Conservation (phyloP, 2,888 invertebrate genomes). For the Dolomedes plantarius region DNA sequence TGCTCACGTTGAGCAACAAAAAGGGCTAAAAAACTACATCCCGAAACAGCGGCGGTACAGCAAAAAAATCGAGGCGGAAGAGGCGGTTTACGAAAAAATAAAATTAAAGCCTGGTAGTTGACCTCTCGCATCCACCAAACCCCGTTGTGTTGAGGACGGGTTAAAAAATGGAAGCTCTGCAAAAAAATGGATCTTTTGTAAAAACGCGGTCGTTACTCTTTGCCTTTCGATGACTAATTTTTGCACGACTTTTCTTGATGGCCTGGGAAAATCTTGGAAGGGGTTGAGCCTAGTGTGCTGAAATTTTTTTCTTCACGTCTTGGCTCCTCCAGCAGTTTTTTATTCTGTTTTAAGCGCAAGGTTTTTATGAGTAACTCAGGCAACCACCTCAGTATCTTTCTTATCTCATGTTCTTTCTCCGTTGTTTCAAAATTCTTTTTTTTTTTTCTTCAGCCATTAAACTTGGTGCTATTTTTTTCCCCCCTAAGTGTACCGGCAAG, state of each 20-base stretch:
- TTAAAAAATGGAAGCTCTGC: constrained; percentile 47
- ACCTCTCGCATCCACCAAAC: constrained; percentile 42
- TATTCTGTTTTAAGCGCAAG: constrained; percentile 20
- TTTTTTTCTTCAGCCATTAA: constrained; percentile 52
- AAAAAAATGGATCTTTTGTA: constrained; percentile 54
- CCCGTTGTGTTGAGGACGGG: constrained; percentile 61
- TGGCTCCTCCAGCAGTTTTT: constrained; percentile 14
- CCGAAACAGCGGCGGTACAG: constrained; percentile 35
- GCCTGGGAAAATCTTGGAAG: constrained; percentile 61
- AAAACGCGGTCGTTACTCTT: constrained; percentile 60
- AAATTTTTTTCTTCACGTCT: constrained; percentile 36
- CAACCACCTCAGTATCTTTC: constrained; percentile 41
- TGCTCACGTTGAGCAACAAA: constrained; percentile 34
- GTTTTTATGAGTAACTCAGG: constrained; percentile 35
- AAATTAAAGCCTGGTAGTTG: constrained; percentile 47
- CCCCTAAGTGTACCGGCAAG: constrained; percentile 12
- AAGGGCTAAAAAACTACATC: constrained; percentile 43
- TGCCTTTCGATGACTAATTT: constrained; percentile 58
- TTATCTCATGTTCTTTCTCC: constrained; percentile 45
- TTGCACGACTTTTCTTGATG: constrained; percentile 57
- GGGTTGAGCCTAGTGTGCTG: constrained; percentile 15
- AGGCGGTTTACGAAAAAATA: constrained; percentile 46
- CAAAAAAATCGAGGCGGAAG: constrained; percentile 42
- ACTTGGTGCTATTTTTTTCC: constrained; percentile 55
- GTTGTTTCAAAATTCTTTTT: constrained; percentile 43